phyloP scores from a whole-genome alignment of 2,113 vertebrate species.

The Corvus cornix region DNA sequence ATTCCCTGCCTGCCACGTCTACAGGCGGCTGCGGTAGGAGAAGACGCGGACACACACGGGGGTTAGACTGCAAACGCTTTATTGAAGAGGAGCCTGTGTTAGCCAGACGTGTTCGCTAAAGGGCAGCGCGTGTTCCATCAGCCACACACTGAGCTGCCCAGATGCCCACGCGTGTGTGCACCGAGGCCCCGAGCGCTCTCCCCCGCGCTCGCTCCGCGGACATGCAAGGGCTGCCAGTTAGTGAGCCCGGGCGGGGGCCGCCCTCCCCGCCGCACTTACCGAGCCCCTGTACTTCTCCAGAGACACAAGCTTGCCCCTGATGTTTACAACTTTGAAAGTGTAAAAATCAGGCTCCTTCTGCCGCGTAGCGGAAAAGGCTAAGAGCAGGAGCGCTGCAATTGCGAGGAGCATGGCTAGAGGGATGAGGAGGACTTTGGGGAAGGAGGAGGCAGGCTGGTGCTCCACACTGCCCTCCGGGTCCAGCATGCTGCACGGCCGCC shows the following conservation, averaged over 20 bases:
- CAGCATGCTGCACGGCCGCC: conserved; percentile 52
- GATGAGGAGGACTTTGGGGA: background rate
- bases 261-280: conserved; percentile 79
- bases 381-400: conserved; percentile 63
- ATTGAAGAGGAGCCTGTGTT: background rate
- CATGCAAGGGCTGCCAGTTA: conserved; percentile 4
- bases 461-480: conserved; percentile 70
- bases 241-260: background rate
- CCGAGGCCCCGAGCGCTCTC: background rate
- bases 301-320: conserved; percentile 92
- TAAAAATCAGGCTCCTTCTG: conserved; percentile 89
- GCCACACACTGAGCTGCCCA: background rate
- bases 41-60: background rate
- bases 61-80: background rate
- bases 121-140: background rate
- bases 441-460: conserved; percentile 21
- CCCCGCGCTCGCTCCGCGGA: background rate
- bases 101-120: background rate
- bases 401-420: conserved; percentile 69
- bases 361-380: conserved; percentile 63
- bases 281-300: conserved; percentile 96
- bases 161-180: background rate
- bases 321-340: conserved; percentile 91
- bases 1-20: conserved; percentile 57
- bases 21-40: background rate